phyloP scores from a whole-genome alignment of 2,797 vertebrate species.

The Peromyscus aztecus region DNA sequence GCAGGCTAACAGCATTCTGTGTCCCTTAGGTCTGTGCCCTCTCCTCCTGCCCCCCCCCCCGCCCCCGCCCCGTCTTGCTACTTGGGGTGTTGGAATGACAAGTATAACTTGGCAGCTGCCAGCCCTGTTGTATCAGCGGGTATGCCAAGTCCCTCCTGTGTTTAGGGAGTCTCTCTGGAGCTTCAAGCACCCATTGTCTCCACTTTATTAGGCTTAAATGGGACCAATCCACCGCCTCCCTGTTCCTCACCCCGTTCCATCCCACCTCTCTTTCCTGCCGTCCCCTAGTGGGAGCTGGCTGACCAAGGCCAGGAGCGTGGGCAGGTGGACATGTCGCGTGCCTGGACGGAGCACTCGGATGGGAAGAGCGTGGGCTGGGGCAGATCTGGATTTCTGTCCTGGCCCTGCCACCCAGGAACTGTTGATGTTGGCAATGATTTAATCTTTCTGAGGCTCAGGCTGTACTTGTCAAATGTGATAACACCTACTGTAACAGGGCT shows the following conservation, averaged over 20 bases:
- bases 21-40: neutral
- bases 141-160: neutral
- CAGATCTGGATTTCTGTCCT: conserved; percentile 62
- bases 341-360: neutral
- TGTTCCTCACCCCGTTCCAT: neutral
- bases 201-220: neutral
- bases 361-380: conserved; percentile 60
- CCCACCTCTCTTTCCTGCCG: neutral
- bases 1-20: neutral
- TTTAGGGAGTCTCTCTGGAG: neutral
- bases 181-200: neutral
- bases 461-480: conserved; percentile 65
- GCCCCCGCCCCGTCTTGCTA: neutral
- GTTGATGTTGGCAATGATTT: conserved; percentile 73
- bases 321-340: neutral
- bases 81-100: neutral
- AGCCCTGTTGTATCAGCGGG: neutral
- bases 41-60: too few relatives aligned
- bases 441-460: conserved; percentile 62
- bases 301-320: neutral
- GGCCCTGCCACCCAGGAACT: conserved; percentile 63
- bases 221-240: neutral
- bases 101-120: neutral
- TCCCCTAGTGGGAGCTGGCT: neutral
- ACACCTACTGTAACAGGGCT: conserved; percentile 51